Base-by-base conservation (phyloP, 1,140 invertebrate genomes). In the Drosophila aff. region DNA sequence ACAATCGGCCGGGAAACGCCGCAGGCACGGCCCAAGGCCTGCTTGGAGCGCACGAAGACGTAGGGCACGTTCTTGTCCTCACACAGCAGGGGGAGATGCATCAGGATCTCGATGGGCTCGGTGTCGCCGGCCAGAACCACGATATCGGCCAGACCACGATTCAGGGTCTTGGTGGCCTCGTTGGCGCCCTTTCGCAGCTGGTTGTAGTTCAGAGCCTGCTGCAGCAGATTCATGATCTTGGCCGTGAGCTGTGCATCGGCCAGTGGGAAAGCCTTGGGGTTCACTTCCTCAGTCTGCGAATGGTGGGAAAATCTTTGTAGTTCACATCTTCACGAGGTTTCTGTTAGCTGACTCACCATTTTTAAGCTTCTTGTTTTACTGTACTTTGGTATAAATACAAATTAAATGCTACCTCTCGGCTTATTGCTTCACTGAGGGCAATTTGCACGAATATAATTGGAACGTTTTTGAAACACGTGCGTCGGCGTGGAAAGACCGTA, bases 21-120 rank as follows among this genome's bases (percentile, higher is more conserved):
- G 94, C 99, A 99, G 1, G 99, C 99, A 81, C 99, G 95, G 8
- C 99, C 99, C 36, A 99, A 93, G 40, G 99, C 99, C 94, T 99
- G 97, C 93, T 99, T 99, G 11, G 98, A 99, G 65, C 97, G 94
- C 1, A 99, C 97, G 94, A 99, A 99, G 26, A 99, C 98, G 93
- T 99, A 99, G 2, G 99, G 98, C 63, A 99, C 99, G 94, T 99
- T 99, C 94, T 99, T 99, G 92, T 99, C 99, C 94, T 99, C 99
- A 94, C 99, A 99, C 1, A 99, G 93, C 40, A 99, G 94, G 11
- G 99, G 99, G 79, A 99, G 95, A 94, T 99, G 99, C 47, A 99
- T 93, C 15, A 99, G 94, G 93, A 99, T 99, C 94, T 99, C 99
- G 73, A 99, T 93, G 13, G 99, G 99, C 92, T 99, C 96, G 3